Base-by-base conservation (phyloP, 2,797 vertebrate species). In the Myiothlypis chrysogaster region DNA sequence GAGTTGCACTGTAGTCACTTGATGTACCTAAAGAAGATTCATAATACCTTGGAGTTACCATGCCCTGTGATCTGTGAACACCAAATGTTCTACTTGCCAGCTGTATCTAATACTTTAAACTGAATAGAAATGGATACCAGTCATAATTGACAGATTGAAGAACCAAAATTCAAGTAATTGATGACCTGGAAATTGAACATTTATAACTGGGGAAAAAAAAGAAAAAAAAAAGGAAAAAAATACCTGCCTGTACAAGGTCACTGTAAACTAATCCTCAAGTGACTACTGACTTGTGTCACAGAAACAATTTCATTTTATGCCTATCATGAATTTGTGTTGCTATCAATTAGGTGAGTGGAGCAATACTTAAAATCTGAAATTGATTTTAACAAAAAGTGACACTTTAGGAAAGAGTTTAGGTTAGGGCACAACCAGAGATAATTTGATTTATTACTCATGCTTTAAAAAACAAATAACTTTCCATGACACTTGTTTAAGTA, bases 301-400 rank as follows among this genome's bases (percentile, higher is more conserved):
- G 66, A 86, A 96, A 83, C 92, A 87, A 94, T 80, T 96, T 92
- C 85, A 90, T 97, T 96, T 79, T 95, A 83, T 96, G 64, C 87
- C 87, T 96, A 89, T 95, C 80, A 81, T 93, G 80, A 91, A 79
- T 94, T 68, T 91, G 39, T 92, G 75, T 97, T 97, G 84, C 91
- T 96, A 85, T 95, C 96, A 96, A 95, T 98, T 97, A 96, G 81
- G 89, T 83, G 93, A 85, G 80, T 66, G 81, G 39, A 96, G 57
- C 73, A 96, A 81, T 93, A 92, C 82, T 95, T 96, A 81, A 93
- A 96, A 92, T 91, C 85, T 72, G 91, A 96, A 97, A 96, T 87
- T 97, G 94, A 97, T 82, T 92, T 95, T 97, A 96, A 97, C 80
- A 94, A 76, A 97, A 96, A 97, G 88, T 97, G 96, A 96, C 94